A percentile compares a stretch with the other conserved stretches of the same genome.
phyloP scores from a whole-genome alignment of 2,797 vertebrate genomes.

The Lacerta bilineata region DNA sequence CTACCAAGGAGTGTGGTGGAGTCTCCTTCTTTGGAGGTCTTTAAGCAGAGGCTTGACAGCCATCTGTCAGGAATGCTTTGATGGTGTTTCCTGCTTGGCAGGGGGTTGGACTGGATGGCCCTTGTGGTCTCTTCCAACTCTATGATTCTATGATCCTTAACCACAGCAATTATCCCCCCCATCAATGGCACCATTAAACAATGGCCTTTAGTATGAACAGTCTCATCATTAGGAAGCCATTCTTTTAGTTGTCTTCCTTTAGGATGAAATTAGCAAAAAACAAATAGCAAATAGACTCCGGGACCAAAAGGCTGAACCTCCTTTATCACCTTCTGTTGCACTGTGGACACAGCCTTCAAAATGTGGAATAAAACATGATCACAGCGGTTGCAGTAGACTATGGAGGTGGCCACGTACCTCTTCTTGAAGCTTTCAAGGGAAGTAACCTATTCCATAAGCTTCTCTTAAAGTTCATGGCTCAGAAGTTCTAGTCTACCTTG shows the following conservation, averaged over 20 bases:
- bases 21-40: too few species aligned
- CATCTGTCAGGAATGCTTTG: too few species aligned
- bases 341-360: neutral
- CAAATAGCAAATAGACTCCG: neutral
- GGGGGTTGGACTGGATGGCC: too few species aligned
- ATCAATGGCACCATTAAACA: neutral
- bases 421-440: neutral
- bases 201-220: neutral
- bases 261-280: neutral
- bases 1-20: too few species aligned
- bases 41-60: too few species aligned
- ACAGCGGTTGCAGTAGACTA: neutral
- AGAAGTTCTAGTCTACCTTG: neutral
- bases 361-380: neutral
- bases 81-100: too few species aligned
- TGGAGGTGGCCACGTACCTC: neutral
- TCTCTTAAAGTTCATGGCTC: neutral
- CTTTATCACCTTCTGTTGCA: neutral
- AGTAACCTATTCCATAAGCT: neutral
- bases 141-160: neutral
- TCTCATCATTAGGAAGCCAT: neutral
- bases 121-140: too few species aligned
- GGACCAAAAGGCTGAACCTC: neutral
- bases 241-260: neutral
- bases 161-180: neutral